Base-by-base conservation (phyloP, 2,888 invertebrate genomes). In the Eulithis testata region DNA sequence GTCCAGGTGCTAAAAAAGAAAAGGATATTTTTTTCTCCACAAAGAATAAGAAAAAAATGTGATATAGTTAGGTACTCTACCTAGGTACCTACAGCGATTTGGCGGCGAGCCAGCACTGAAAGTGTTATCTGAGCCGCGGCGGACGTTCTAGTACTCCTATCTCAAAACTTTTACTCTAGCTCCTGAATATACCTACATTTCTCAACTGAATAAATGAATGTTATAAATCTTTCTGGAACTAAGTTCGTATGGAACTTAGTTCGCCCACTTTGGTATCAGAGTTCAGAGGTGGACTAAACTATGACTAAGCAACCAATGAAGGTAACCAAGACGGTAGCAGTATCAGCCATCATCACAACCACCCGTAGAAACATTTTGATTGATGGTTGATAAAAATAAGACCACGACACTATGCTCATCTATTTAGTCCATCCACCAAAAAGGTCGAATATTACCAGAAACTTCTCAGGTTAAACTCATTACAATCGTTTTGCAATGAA, bases 41-140 rank as follows among this genome's bases (percentile, higher is more conserved):
- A 57, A 45, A 53, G 50, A 58, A 64, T 60, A 45, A 66, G 62
- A 63, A 65, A 66, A 65, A 65, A 59, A 60, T 61, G 67, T 57
- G 65, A 55, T 31, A 55, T 60, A 47, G 21, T 3, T 60, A 52
- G 61, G 59, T 56, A 50, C 49, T 40, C 40, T 21, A 21, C 21
- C 21, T 40, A 8, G 9, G 9, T 40, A 40, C 40, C 40, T 40
- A 40, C 0, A 36, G 49, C 57, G 64, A 63, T 65, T 68, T 72
- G 69, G 71, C 66, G 3, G 21, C 43, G 43, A 45, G 65, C 71
- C 69, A 72, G 50, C 49, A 47, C 43, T 58, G 65, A 65, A 57
- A 65, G 62, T 66, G 62, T 66, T 60, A 60, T 60, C 60, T 63
- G 62, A 55, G 50, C 60, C 53, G 27, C 51, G 44, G 55, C 40